A percentile compares a stretch with the other conserved stretches of the same genome.
These are phyloP conservation scores for Nomada lathburiana DNA, from an alignment of 2,888 invertebrate genomes.

Conservation along the genomic window DNA sequence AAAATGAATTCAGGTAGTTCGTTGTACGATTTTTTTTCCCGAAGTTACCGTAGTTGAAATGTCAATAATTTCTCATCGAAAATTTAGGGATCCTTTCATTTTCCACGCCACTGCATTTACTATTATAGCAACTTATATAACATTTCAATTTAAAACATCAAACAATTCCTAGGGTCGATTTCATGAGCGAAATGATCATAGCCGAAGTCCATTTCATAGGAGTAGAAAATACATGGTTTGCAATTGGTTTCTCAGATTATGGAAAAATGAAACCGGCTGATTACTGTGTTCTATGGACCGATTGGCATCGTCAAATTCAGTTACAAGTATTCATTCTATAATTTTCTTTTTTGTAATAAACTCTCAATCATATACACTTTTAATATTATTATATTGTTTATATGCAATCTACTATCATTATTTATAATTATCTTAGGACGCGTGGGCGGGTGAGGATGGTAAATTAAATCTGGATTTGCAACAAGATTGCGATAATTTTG, in stretches of 20 bases:
- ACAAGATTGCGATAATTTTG: conserved; percentile 90
- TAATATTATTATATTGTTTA: not conserved
- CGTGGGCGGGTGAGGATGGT: conserved; percentile 89
- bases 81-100: not conserved
- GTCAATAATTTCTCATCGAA: not conserved
- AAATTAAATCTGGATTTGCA: conserved; percentile 88
- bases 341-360: not conserved
- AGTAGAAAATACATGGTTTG: conserved; percentile 88
- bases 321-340: conserved; percentile 84
- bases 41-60: not conserved
- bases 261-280: conserved; percentile 91
- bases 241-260: conserved; percentile 93
- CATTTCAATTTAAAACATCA: too few species aligned
- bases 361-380: too few species aligned
- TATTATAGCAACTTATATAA: too few species aligned
- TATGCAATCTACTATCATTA: too few species aligned
- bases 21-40: too few species aligned
- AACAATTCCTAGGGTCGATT: conserved; percentile 74
- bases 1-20: too few species aligned
- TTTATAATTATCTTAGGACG: conserved; percentile 86
- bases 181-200: conserved; percentile 72
- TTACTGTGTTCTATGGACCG: conserved; percentile 92
- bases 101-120: too few species aligned
- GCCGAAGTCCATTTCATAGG: conserved; percentile 80
- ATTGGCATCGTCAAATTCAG: conserved; percentile 87